These are phyloP conservation scores for Thamnophis sirtalis DNA, from an alignment of 2,113 vertebrate genomes.

Conservation along the genomic window DNA sequence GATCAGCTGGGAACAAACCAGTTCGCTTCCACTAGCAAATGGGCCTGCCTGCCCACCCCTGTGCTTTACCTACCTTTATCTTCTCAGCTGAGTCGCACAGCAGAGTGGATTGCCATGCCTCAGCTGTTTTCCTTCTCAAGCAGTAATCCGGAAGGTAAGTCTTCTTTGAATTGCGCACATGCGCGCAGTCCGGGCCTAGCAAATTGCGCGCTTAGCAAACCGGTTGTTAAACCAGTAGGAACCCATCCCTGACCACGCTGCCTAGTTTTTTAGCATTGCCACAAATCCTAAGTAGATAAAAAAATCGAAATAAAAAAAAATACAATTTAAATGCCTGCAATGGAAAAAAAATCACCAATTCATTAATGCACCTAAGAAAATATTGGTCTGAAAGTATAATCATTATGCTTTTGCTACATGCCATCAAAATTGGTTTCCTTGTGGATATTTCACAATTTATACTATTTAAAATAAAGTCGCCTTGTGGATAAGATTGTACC, in stretches of 20 bases:
- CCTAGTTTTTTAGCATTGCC: neutral
- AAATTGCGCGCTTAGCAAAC: no score
- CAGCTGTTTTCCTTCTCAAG: no score
- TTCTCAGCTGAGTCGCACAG: no score
- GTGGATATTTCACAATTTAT: slow-evolving; percentile 6
- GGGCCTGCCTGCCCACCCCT: no score
- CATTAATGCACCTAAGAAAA: neutral
- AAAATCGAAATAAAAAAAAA: slow-evolving; percentile 7
- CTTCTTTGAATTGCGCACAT: no score
- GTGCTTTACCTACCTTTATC: no score
- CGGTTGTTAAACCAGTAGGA: no score
- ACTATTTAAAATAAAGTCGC: neutral
- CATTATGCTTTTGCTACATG: neutral
- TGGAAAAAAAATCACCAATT: neutral
- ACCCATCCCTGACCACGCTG: neutral
- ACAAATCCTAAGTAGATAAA: neutral
- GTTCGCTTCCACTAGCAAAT: no score
- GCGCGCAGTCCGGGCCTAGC: no score
- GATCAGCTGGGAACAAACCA: no score
- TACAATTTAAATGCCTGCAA: neutral
- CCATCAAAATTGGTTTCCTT: neutral
- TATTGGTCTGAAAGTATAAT: neutral
- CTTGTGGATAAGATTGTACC: neutral
- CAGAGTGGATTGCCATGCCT: no score
- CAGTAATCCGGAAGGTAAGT: no score